Evolutionary conservation across 2,797 vertebrate genomes (phyloP).

Genomic region (Falco biarmicus): DNA sequence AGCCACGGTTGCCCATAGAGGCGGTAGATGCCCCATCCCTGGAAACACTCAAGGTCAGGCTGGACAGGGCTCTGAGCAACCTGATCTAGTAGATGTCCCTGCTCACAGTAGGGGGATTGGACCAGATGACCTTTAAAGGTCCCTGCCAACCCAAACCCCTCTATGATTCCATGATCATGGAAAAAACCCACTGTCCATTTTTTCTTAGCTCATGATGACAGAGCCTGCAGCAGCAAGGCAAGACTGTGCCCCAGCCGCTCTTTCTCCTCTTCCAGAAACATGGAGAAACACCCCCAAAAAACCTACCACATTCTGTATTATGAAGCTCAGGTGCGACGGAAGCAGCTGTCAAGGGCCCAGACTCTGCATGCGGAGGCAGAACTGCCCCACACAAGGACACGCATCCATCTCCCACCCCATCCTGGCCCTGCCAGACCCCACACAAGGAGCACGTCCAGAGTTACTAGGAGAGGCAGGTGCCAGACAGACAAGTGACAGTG

Average conservation of each 20-base stretch:
- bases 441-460: fast-evolving
- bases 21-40: not conserved
- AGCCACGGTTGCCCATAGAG: not conserved
- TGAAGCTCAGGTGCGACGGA: not conserved
- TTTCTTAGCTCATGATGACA: not conserved
- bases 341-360: not conserved
- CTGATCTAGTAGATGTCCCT: not conserved
- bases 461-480: not conserved
- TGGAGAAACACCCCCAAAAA: not conserved
- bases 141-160: not conserved
- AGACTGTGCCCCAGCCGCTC: not conserved
- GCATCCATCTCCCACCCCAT: fast-evolving
- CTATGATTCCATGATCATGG: not conserved
- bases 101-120: not conserved
- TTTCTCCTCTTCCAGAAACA: not conserved
- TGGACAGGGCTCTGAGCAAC: not conserved
- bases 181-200: not conserved
- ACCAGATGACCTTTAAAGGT: not conserved
- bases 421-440: not conserved
- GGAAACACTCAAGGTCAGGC: not conserved
- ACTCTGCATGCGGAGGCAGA: not conserved
- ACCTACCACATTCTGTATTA: not conserved
- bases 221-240: not conserved
- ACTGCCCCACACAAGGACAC: not conserved
- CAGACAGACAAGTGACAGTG: fast-evolving